Conservation (phyloP, 2,797 vertebrate genomes). For the Sardinella longiceps region DNA sequence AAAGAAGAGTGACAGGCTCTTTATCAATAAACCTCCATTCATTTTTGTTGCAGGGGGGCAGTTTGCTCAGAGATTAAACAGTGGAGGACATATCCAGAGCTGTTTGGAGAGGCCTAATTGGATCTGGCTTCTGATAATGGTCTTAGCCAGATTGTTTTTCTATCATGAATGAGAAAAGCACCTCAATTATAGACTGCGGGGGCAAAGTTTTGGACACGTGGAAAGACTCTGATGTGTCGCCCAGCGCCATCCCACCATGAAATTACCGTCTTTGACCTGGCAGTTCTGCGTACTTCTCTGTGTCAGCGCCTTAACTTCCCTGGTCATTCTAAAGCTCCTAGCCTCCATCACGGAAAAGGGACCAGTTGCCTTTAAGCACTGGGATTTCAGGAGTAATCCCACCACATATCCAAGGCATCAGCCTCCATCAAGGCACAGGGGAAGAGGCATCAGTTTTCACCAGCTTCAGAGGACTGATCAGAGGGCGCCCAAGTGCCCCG, state of each 20-base stretch:
- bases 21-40: neutral
- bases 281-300: constrained; percentile 37
- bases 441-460: neutral
- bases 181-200: constrained; percentile 13
- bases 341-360: constrained; percentile 17
- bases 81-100: neutral
- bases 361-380: neutral
- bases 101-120: neutral
- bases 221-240: constrained; percentile 23
- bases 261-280: constrained; percentile 34
- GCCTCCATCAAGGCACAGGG: neutral
- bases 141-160: neutral
- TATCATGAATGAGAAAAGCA: constrained; percentile 9
- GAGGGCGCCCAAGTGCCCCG: constrained; percentile 27
- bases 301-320: constrained; percentile 37
- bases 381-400: neutral
- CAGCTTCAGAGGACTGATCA: neutral
- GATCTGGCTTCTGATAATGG: neutral
- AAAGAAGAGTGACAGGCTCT: neutral
- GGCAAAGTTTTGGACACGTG: constrained; percentile 30
- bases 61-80: neutral
- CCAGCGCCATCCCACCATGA: constrained; percentile 39
- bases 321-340: constrained; percentile 45
- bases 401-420: neutral
- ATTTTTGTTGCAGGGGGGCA: neutral